Conservation (phyloP, 2,888 invertebrate species). For the Tipula confusa region DNA sequence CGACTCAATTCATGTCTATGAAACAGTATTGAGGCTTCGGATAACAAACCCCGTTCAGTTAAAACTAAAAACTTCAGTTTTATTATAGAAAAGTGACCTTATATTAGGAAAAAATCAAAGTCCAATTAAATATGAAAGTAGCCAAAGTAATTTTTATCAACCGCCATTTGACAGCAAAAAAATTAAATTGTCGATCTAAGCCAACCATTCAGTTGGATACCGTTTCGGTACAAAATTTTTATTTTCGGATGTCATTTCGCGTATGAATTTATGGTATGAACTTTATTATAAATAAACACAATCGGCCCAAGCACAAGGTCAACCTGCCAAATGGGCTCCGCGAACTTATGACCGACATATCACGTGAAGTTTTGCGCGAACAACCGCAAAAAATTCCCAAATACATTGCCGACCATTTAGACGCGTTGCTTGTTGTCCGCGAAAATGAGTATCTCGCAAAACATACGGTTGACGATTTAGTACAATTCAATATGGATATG, state of each 20-base stretch:
- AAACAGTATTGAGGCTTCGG: no score
- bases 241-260: background rate
- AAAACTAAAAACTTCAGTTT: no score
- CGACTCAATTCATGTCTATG: no score
- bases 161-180: no score
- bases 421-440: conserved; percentile 57
- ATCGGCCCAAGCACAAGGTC: background rate
- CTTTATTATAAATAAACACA: background rate
- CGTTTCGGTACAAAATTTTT: no score
- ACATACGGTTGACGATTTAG: background rate
- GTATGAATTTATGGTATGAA: background rate
- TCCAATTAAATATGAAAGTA: no score
- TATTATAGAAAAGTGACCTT: no score
- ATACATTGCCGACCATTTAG: conserved; percentile 61
- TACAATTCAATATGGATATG: conserved; percentile 27
- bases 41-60: no score
- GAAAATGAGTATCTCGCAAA: conserved; percentile 42
- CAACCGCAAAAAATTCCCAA: conserved; percentile 56
- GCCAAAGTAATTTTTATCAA: no score
- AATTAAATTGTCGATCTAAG: no score
- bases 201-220: no score
- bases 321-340: conserved; percentile 57
- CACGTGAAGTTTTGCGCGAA: conserved; percentile 60
- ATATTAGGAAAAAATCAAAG: no score
- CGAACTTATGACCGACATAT: conserved; percentile 63